Evolutionary conservation across 2,797 vertebrate species (phyloP).

Genomic region (Melanitta fusca): DNA sequence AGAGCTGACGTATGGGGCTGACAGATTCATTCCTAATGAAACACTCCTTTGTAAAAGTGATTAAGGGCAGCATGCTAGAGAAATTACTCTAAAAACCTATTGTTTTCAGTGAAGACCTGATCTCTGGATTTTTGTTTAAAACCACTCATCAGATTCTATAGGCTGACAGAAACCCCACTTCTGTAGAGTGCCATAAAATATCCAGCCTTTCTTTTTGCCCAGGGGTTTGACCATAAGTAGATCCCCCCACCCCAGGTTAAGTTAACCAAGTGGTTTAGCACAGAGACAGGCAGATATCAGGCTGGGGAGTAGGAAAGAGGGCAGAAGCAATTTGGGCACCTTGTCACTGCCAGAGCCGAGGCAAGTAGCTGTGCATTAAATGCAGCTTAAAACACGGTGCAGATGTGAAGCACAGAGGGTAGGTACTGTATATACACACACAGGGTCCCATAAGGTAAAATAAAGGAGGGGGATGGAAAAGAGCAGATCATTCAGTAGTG

Average conservation of each 20-base stretch:
- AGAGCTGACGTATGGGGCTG: conserved; percentile 16
- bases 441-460: conserved; percentile 35
- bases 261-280: neutral
- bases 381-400: neutral
- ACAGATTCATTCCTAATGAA: conserved; percentile 60
- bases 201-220: neutral
- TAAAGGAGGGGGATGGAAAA: neutral
- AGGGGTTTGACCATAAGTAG: neutral
- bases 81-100: conserved; percentile 45
- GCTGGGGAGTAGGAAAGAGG: neutral
- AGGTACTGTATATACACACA: neutral
- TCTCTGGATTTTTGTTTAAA: neutral
- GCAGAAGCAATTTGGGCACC: neutral
- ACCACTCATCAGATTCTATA: neutral
- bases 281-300: neutral
- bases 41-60: conserved; percentile 30
- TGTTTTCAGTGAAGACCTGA: conserved; percentile 27
- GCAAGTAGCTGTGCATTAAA: neutral
- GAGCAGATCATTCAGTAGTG: conserved; percentile 25
- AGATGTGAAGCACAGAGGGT: conserved; percentile 1
- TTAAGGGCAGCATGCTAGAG: conserved; percentile 26
- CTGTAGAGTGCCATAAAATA: neutral
- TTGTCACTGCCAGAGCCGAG: neutral
- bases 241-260: neutral
- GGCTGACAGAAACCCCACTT: neutral